Evolutionary conservation across 2,113 vertebrate species (phyloP).

Genomic region (Malurus alboscapulatus): DNA sequence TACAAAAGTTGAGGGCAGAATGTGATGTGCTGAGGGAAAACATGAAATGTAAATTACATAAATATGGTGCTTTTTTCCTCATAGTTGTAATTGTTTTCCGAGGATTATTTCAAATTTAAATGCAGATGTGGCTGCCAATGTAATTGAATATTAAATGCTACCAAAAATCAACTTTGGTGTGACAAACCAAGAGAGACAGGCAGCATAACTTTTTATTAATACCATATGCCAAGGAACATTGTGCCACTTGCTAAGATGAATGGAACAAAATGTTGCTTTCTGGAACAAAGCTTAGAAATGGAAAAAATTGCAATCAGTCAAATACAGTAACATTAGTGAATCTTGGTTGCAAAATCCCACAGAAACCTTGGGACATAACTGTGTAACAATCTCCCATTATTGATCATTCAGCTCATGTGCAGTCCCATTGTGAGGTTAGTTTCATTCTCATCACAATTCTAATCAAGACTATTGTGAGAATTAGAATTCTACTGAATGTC

Average conservation of each 20-base stretch:
- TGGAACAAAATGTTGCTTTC: slow-evolving; percentile 63
- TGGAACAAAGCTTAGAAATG: slow-evolving; percentile 59
- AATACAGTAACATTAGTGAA: slow-evolving; percentile 43
- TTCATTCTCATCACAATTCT: slow-evolving; percentile 19
- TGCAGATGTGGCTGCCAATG: neutral
- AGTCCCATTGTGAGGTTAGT: slow-evolving; percentile 9
- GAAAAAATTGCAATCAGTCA: slow-evolving; percentile 62
- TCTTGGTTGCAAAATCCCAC: slow-evolving; percentile 13
- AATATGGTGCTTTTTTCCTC: neutral
- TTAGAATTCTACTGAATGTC: neutral
- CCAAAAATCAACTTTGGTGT: slow-evolving; percentile 19
- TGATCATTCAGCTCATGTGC: slow-evolving; percentile 40
- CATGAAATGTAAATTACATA: neutral
- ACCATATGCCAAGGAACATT: slow-evolving; percentile 43
- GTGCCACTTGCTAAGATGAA: slow-evolving; percentile 53
- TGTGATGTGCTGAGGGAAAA: neutral
- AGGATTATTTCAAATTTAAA: slow-evolving; percentile 15
- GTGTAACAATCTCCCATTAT: neutral
- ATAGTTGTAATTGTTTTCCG: neutral
- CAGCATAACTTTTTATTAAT: slow-evolving; percentile 62
- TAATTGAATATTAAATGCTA: slow-evolving; percentile 11
- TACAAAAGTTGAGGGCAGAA: neutral
- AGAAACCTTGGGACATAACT: neutral
- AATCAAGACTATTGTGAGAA: slow-evolving; percentile 44
- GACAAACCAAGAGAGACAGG: slow-evolving; percentile 31